Evolutionary conservation across 1,140 invertebrate species (phyloP), one percentile per base, ranked within the genome.

Genomic region (Pollicipes pollicipes): DNA sequence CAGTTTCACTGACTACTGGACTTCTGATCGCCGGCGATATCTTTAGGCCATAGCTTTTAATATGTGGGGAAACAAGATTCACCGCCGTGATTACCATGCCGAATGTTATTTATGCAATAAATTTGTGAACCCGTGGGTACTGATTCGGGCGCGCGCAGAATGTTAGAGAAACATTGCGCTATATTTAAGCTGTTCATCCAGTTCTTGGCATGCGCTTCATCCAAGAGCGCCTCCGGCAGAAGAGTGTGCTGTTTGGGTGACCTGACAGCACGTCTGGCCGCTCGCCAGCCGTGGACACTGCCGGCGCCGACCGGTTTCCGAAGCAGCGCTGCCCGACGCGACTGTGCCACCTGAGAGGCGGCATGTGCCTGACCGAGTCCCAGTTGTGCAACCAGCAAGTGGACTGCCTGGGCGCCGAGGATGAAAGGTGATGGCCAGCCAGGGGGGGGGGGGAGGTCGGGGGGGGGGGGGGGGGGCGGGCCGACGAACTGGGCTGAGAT

Each of bases 121-220:
- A 70, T 63, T 17, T 70, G 30, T 63, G 30, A 32, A n/a, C 17
- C 21, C 45, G 66, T 63, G 66, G 16, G 66, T 27, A 70, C 35
- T 13, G 30, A 70, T 2, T 30, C 16, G 66, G 30, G 29, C 16
- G 66, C 16, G 66, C 16, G 66, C 35, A 37, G 30, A 2, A 30
- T 6, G 30, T 27, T 66, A n/a, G n/a, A n/a, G n/a, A n/a, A n/a
- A n/a, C 4, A 30, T 13, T 70, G 66, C 35, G 27, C 24, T 63
- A 30, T 4, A 30, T 30, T 45, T 28, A 30, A 58, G 30, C 29
- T 70, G 66, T 70, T 28, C 35, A 70, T 70, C 30, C 35, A 70
- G 30, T 28, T 70, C 30, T 70, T 30, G n/a, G 35, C 35, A 70
- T 45, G 35, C 8, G 66, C 35, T 4, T 32, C 30, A 30, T 63